Evolutionary conservation across 2,113 vertebrate genomes (phyloP), one percentile per base, ranked within the genome.

Genomic region (Tenebrosternarchus preto): DNA sequence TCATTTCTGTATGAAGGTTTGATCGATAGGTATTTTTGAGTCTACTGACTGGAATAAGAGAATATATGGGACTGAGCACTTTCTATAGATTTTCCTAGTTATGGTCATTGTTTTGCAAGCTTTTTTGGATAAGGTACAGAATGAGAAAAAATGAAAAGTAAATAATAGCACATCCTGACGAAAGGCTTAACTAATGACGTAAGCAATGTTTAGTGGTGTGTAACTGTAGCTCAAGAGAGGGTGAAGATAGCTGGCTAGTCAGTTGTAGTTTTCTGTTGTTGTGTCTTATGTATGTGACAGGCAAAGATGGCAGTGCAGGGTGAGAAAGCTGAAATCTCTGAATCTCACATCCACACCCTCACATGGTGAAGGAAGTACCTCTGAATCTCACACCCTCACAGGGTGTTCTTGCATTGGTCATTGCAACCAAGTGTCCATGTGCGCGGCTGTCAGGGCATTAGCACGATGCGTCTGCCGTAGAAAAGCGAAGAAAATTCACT

Each of bases 401-500:
- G 4, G 46, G 19, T 33, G n/a, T 46, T 55, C 55, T 11, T 36
- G 4, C n/a, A 36, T 17, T 60, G 19, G 46, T 64, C 39, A 83
- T 43, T 39, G 25, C 11, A 50, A 80, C 71, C 57, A 50, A 66
- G 19, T 31, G 33, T 69, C 71, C 22, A 74, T 31, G 9, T 19
- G 56, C 72, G 22, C 56, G 39, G 55, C 56, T 25, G 17, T 36
- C 55, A 53, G 60, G 46, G 67, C 59, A 84, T 80, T 53, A 80
- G 50, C n/a, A 43, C 46, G 68, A 72, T 72, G 25, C 16, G 19
- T 60, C 63, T 64, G 68, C 33, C 24, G 70, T 63, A 74, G 70
- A 80, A 75, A 50, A 68, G 22, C 46, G 55, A 76, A 78, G 75
- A 83, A n/a, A 72, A 76, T 69, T 64, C 67, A 68, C 55, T 22